A percentile compares a stretch with the other conserved stretches of the same genome.
Conservation (phyloP, 1,140 invertebrate species). For the Nomia melanderi region DNA sequence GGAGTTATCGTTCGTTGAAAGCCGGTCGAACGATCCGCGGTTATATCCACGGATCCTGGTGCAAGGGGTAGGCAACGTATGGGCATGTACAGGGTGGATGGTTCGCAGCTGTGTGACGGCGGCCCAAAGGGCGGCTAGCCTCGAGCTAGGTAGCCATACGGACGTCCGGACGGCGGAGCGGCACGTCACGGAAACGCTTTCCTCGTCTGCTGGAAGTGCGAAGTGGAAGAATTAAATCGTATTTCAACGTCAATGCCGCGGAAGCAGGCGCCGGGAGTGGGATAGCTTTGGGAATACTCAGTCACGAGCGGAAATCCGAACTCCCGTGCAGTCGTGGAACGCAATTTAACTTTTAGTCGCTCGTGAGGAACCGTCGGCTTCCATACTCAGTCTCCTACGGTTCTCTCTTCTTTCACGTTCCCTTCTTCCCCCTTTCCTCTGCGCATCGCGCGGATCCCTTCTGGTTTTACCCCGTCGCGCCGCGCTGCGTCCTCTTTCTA, state of each 20-base stretch:
- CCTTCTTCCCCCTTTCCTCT: neutral
- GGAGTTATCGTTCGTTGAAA: slow-evolving; percentile 54
- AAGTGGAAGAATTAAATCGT: slow-evolving; percentile 77
- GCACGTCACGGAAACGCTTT: slow-evolving; percentile 57
- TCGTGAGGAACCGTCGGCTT: slow-evolving; percentile 59
- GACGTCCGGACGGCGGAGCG: slow-evolving; percentile 31
- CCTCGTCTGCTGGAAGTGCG: slow-evolving; percentile 65
- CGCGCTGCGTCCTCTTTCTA: slow-evolving; percentile 14
- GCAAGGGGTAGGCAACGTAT: too few species aligned
- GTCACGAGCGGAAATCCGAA: slow-evolving; percentile 74
- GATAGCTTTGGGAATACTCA: slow-evolving; percentile 74
- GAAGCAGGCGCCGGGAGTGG: slow-evolving; percentile 52
- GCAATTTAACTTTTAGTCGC: slow-evolving; percentile 77
- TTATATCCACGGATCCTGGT: slow-evolving; percentile 53
- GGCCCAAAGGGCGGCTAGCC: slow-evolving; percentile 24
- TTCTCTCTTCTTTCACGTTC: slow-evolving; percentile 34
- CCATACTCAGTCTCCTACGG: slow-evolving; percentile 30
- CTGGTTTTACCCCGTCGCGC: slow-evolving; percentile 9
- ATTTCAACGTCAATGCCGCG: slow-evolving; percentile 75
- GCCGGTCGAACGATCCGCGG: slow-evolving; percentile 48
- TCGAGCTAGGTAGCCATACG: slow-evolving; percentile 23
- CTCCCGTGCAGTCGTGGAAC: slow-evolving; percentile 68
- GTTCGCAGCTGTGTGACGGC: slow-evolving; percentile 8
- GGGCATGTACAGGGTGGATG: neutral
- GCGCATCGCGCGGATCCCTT: too few species aligned